Conservation (phyloP, 2,113 vertebrate genomes). For the Chascanopsetta lugubris region DNA sequence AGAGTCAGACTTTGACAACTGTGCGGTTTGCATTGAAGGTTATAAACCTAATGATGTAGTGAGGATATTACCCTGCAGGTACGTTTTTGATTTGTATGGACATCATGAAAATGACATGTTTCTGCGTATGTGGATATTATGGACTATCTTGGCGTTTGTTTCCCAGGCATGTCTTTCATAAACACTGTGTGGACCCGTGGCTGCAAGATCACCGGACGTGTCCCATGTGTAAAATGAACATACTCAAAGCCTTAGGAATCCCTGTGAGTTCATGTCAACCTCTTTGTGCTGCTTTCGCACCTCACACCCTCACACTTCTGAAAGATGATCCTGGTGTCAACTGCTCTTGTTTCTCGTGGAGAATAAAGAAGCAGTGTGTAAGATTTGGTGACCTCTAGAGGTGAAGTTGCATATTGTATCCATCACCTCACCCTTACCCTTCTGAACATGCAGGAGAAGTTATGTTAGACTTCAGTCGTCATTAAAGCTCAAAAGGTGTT, state of each 20-base stretch:
- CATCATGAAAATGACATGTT: not conserved
- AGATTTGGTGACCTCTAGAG: too few species aligned
- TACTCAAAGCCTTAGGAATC: constrained; percentile 97
- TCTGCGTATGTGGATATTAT: not conserved
- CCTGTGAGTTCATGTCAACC: constrained; percentile 82
- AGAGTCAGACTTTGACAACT: constrained; percentile 97
- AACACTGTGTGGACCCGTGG: constrained; percentile 98
- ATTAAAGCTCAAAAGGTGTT: too few species aligned
- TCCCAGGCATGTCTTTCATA: constrained; percentile 96
- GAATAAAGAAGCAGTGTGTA: too few species aligned
- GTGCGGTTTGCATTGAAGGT: constrained; percentile 97
- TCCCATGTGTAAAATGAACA: constrained; percentile 99
- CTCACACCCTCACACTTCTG: not conserved
- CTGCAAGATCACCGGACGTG: constrained; percentile 97
- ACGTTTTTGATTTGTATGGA: constrained; percentile 39
- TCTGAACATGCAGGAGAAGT: too few species aligned
- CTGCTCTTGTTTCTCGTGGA: not conserved
- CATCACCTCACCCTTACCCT: too few species aligned
- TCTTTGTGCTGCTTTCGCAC: not conserved
- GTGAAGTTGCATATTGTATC: too few species aligned
- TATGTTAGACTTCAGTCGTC: too few species aligned
- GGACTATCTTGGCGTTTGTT: too few species aligned
- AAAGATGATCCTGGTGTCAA: too few species aligned
- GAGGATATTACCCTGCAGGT: constrained; percentile 95
- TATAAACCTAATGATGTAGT: constrained; percentile 96